These are phyloP conservation scores for Agrilus biguttatus DNA, from an alignment of 2,888 invertebrate species.

Conservation along the genomic window DNA sequence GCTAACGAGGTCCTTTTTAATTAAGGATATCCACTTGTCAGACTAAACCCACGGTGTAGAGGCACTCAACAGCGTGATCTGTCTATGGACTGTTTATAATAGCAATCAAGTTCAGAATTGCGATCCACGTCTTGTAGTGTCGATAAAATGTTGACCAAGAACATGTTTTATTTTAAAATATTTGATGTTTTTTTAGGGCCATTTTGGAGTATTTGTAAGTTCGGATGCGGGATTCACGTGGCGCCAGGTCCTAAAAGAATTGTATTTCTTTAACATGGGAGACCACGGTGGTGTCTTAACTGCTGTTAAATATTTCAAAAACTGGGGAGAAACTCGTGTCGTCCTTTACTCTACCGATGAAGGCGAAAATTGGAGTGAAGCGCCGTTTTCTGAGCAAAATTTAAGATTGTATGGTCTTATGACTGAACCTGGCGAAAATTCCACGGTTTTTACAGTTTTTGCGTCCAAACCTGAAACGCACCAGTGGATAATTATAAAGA, in stretches of 20 bases:
- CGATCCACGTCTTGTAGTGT: no score
- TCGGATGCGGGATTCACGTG: conserved; percentile 72
- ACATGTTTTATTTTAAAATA: not conserved
- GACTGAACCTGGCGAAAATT: conserved; percentile 90
- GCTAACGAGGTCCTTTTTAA: no score
- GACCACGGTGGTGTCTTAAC: conserved; percentile 83
- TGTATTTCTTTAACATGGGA: conserved; percentile 77
- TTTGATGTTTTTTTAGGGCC: conserved; percentile 32
- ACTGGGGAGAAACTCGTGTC: conserved; percentile 60
- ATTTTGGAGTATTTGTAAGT: conserved; percentile 67
- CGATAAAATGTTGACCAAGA: not conserved
- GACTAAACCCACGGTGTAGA: no score
- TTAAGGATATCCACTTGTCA: no score
- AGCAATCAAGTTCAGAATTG: no score
- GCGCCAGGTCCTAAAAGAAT: conserved; percentile 58
- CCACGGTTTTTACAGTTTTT: conserved; percentile 82
- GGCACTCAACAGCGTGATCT: no score
- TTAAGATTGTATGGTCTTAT: conserved; percentile 78
- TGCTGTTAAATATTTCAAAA: conserved; percentile 69
- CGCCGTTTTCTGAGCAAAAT: conserved; percentile 53
- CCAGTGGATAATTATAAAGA: conserved; percentile 77
- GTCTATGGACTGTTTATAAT: no score
- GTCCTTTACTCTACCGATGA: conserved; percentile 77
- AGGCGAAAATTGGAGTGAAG: conserved; percentile 65
- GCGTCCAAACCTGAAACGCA: conserved; percentile 66